Conservation (phyloP, 2,113 vertebrate species). For the Lophochroa leadbeateri region DNA sequence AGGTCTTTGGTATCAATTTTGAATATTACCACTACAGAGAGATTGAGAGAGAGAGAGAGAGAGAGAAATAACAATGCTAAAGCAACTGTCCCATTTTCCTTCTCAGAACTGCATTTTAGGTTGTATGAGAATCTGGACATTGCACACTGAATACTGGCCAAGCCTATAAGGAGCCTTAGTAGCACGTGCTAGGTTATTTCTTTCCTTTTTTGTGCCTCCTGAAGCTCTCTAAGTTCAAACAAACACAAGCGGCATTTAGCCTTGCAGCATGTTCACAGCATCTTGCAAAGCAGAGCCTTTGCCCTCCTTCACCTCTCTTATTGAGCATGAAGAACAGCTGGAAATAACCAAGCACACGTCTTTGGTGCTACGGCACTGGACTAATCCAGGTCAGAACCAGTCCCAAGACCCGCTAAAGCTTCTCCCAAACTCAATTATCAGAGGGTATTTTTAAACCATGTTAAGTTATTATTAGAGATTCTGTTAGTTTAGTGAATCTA, state of each 20-base stretch:
- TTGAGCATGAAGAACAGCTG: not conserved
- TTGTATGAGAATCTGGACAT: not conserved
- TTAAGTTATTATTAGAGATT: not conserved
- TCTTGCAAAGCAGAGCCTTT: not conserved
- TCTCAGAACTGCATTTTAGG: not conserved
- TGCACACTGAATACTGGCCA: not conserved
- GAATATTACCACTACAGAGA: not conserved
- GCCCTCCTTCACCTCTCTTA: not conserved
- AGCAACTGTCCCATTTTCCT: not conserved
- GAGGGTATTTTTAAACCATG: not conserved
- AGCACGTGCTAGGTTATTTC: not conserved
- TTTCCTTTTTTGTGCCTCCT: not conserved
- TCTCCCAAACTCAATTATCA: not conserved
- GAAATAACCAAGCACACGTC: not conserved
- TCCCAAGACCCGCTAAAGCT: not conserved
- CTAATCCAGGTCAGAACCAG: not conserved
- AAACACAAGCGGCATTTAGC: not conserved
- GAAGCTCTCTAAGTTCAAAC: not conserved
- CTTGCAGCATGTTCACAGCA: not conserved
- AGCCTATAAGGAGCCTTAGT: not conserved
- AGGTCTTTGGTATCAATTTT: not conserved
- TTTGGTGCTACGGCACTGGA: accelerated
- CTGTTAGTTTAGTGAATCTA: not conserved
- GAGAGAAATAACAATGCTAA: not conserved
- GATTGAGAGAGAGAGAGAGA: not conserved